These are phyloP conservation scores for Chymomyza amoena DNA, from an alignment of 2,888 invertebrate species.

Conservation along the genomic window DNA sequence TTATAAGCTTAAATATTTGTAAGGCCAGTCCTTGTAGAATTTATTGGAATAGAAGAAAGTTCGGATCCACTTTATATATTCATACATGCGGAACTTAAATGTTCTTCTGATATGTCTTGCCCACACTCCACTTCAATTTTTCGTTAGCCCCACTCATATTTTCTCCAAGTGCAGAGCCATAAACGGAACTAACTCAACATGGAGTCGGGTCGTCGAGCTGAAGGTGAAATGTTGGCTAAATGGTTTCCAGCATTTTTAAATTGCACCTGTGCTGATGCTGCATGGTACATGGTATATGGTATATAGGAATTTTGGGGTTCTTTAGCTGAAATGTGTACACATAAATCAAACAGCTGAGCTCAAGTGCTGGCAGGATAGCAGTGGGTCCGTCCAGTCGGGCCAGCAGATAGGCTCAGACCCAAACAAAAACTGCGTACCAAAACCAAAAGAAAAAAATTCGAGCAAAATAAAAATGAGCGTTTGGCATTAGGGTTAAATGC, in stretches of 20 bases:
- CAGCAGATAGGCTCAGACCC: neutral
- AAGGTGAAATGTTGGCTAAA: neutral
- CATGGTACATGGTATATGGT: slow-evolving; percentile 1
- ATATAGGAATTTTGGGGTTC: neutral
- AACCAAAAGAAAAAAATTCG: slow-evolving; percentile 1
- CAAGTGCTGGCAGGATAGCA: neutral
- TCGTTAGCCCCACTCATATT: neutral
- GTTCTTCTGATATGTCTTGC: neutral
- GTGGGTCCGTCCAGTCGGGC: neutral
- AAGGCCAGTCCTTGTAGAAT: no score
- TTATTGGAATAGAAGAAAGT: no score
- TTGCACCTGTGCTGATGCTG: slow-evolving; percentile 18
- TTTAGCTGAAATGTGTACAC: neutral
- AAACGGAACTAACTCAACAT: neutral
- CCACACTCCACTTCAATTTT: no score
- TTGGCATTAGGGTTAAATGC: slow-evolving; percentile 35
- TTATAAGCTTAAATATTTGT: no score
- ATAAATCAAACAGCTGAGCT: slow-evolving; percentile 2
- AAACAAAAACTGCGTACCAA: neutral
- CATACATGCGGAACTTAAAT: no score
- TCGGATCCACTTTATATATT: no score
- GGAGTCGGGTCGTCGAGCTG: neutral
- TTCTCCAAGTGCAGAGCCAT: neutral
- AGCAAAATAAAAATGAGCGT: slow-evolving; percentile 3
- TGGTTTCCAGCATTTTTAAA: neutral